These are phyloP conservation scores for Trichopria drosophilae DNA, from an alignment of 2,888 invertebrate species.

Conservation along the genomic window DNA sequence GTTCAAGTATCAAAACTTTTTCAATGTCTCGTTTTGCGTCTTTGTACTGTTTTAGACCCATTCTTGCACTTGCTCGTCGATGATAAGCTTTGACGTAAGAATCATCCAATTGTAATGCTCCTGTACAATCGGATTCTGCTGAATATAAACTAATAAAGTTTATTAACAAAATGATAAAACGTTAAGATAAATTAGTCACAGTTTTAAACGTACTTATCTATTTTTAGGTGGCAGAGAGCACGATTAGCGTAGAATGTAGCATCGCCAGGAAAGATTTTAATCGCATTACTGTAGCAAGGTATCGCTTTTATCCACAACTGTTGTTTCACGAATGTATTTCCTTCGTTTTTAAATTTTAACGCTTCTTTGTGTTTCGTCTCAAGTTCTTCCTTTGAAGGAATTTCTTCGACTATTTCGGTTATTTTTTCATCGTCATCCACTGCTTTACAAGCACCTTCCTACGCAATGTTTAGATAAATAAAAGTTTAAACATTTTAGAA, in stretches of 20 bases:
- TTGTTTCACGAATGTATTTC: conserved; percentile 78
- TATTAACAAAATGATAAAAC: conserved; percentile 26
- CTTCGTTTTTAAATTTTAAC: conserved; percentile 73
- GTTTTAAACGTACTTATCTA: conserved; percentile 67
- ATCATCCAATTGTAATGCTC: conserved; percentile 76
- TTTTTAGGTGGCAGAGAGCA: conserved; percentile 82
- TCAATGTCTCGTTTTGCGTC: conserved; percentile 74
- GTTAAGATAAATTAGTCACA: neutral
- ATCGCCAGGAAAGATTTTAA: conserved; percentile 76
- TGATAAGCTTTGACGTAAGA: conserved; percentile 83
- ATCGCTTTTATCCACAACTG: conserved; percentile 86
- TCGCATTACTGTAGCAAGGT: conserved; percentile 83
- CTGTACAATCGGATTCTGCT: conserved; percentile 80
- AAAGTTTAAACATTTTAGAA: conserved; percentile 9
- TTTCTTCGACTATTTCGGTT: conserved; percentile 60
- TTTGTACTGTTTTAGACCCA: conserved; percentile 70
- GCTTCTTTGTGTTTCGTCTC: conserved; percentile 64
- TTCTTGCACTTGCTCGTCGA: conserved; percentile 76
- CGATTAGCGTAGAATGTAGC: conserved; percentile 85
- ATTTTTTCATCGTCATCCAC: conserved; percentile 60
- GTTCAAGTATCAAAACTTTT: conserved; percentile 74
- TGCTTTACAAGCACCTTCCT: conserved; percentile 69
- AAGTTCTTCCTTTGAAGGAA: conserved; percentile 59
- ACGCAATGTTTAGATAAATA: conserved; percentile 10
- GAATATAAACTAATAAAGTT: conserved; percentile 63